These are phyloP conservation scores for Prenolepis imparis DNA, from an alignment of 2,888 invertebrate genomes.

Conservation along the genomic window DNA sequence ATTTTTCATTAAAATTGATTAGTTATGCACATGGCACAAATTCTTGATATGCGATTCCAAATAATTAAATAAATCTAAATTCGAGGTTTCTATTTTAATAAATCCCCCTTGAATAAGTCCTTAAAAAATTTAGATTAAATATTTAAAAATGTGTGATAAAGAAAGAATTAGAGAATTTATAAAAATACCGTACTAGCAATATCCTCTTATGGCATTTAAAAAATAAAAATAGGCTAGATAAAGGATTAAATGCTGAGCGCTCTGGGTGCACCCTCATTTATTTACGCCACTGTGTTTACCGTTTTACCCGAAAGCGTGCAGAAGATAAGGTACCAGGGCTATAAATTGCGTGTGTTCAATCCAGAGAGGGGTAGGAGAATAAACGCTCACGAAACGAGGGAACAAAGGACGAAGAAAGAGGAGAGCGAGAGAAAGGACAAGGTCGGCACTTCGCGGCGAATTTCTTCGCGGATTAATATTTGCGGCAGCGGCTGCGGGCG, in stretches of 20 bases:
- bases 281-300: constrained; percentile 39
- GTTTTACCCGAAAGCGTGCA: constrained; percentile 46
- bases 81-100: no score
- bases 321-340: constrained; percentile 44
- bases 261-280: constrained; percentile 31
- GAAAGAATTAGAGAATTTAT: not conserved
- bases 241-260: constrained; percentile 38
- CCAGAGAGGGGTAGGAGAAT: constrained; percentile 24
- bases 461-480: constrained; percentile 74
- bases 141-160: not conserved
- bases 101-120: no score
- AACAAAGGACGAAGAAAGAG: not conserved
- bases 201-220: constrained; percentile 5
- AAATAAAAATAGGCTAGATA: constrained; percentile 23
- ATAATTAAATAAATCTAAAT: no score
- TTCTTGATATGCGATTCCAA: no score
- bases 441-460: constrained; percentile 57
- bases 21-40: no score
- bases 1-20: no score
- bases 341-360: constrained; percentile 44
- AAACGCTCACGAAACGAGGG: not conserved
- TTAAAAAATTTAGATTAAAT: not conserved
- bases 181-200: not conserved
- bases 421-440: constrained; percentile 7
- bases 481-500: constrained; percentile 55